Conservation (phyloP, 2,888 invertebrate species). For the Xestia rhomboidea region DNA sequence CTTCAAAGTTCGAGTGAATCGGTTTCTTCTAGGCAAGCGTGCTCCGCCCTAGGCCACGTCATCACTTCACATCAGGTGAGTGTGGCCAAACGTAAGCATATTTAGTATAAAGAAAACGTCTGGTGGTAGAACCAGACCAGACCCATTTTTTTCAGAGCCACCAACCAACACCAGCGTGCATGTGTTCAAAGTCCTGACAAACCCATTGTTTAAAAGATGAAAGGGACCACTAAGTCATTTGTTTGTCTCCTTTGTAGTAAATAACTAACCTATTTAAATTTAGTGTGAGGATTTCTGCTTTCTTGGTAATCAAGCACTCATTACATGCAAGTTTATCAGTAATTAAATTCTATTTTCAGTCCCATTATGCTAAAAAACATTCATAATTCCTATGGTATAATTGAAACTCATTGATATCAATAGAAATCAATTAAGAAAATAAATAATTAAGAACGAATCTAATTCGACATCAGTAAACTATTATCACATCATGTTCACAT, state of each 20-base stretch:
- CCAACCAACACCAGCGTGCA: no score
- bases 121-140: neutral
- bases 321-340: neutral
- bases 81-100: neutral
- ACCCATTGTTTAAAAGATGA: neutral
- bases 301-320: neutral
- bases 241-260: neutral
- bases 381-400: neutral
- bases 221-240: neutral
- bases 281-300: neutral
- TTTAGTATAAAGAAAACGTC: neutral
- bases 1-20: neutral
- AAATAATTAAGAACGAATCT: neutral
- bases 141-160: no score
- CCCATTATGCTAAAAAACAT: neutral
- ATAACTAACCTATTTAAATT: neutral
- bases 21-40: no score
- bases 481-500: neutral
- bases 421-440: neutral
- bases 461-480: slow-evolving; percentile 3
- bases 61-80: neutral
- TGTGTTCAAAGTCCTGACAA: neutral
- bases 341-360: neutral
- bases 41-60: neutral
- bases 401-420: slow-evolving; percentile 9